These are phyloP conservation scores for Ditula angustiorana DNA, from an alignment of 2,888 invertebrate genomes.

Conservation along the genomic window DNA sequence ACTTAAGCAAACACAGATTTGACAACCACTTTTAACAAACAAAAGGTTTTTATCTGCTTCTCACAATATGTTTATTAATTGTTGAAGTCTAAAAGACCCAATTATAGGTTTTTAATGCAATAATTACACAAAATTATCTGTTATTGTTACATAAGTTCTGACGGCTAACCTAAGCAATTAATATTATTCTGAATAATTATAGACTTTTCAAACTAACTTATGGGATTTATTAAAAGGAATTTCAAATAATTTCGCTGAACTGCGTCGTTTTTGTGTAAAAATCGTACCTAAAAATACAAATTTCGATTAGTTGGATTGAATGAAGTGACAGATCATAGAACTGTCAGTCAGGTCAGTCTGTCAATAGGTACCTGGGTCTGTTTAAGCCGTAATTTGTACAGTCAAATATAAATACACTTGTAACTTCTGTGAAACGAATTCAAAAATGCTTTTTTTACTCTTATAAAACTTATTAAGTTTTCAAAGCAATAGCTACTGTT, in stretches of 20 bases:
- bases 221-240: conserved; percentile 22
- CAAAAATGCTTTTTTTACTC: no score
- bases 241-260: conserved; percentile 45
- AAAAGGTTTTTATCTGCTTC: conserved; percentile 23
- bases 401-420: no score
- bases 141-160: conserved; percentile 83
- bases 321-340: conserved; percentile 58
- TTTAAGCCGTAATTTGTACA: conserved; percentile 11
- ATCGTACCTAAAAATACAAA: conserved; percentile 59
- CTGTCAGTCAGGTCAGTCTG: conserved; percentile 50
- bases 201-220: conserved; percentile 17
- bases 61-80: conserved; percentile 24
- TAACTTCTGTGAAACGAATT: no score
- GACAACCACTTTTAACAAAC: conserved; percentile 32
- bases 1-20: conserved; percentile 45
- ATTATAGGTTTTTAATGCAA: conserved; percentile 43
- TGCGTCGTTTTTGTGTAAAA: conserved; percentile 54
- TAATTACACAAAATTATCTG: conserved; percentile 56
- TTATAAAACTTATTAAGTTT: no score
- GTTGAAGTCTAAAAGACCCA: not conserved
- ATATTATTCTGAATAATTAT: conserved; percentile 27
- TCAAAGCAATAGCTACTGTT: no score
- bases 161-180: conserved; percentile 73
- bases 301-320: conserved; percentile 51
- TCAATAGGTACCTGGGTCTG: no score